These are phyloP conservation scores for Falco concolor DNA, from an alignment of 2,797 vertebrate species.

Conservation along the genomic window DNA sequence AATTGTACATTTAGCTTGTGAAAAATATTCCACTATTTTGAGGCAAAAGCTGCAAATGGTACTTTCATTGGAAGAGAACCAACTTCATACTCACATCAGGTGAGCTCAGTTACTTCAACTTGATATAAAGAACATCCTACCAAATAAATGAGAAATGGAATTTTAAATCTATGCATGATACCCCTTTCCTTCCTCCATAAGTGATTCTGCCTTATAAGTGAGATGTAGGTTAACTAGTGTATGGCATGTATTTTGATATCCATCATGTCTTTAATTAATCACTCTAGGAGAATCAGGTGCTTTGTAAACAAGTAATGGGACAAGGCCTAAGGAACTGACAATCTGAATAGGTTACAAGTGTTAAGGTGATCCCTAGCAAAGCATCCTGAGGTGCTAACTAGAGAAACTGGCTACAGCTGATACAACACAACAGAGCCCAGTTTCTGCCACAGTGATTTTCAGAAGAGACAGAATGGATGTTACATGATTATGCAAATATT, in stretches of 20 bases:
- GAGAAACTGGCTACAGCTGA: not conserved
- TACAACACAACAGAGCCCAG: not conserved
- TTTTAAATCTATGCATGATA: not conserved
- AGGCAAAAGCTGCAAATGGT: not conserved
- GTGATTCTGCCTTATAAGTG: not conserved
- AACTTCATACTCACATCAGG: not conserved
- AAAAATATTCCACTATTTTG: not conserved
- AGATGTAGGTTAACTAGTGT: not conserved
- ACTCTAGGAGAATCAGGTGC: not conserved
- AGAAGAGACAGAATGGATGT: not conserved
- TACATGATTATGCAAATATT: not conserved
- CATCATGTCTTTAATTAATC: not conserved
- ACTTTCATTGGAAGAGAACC: not conserved
- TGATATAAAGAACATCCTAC: not conserved
- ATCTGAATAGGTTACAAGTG: not conserved
- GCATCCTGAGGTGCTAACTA: not conserved
- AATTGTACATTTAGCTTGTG: not conserved
- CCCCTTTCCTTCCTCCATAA: not conserved
- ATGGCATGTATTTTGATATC: not conserved
- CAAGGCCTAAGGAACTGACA: not conserved
- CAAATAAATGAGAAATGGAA: not conserved
- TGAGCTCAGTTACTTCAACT: not conserved
- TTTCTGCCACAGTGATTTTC: not conserved
- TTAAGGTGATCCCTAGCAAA: not conserved
- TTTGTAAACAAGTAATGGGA: not conserved